Conservation (phyloP, 2,797 vertebrate species). For the Crenuchus spilurus region DNA sequence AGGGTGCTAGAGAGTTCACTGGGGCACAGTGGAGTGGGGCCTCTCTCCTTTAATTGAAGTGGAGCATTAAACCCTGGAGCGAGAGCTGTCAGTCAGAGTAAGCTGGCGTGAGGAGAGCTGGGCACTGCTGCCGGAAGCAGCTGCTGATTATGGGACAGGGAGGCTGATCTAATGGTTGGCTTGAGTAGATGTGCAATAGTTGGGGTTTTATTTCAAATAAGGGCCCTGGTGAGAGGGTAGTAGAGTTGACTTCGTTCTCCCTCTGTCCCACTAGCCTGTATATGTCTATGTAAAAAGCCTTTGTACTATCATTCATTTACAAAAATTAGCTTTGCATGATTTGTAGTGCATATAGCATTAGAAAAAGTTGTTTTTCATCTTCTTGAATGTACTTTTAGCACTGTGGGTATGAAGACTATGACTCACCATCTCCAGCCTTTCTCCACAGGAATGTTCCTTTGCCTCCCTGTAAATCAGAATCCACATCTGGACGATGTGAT, state of each 20-base stretch:
- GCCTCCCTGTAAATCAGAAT: slow-evolving; percentile 58
- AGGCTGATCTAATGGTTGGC: slow-evolving; percentile 67
- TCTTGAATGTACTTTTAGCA: slow-evolving; percentile 42
- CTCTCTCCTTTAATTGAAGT: slow-evolving; percentile 42
- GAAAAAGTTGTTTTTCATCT: slow-evolving; percentile 49
- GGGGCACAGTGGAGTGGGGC: slow-evolving; percentile 14
- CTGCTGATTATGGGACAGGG: slow-evolving; percentile 62
- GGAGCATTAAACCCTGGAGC: slow-evolving; percentile 27
- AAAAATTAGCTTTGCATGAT: slow-evolving; percentile 31
- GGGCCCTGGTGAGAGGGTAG: slow-evolving; percentile 21
- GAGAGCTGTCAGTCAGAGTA: slow-evolving; percentile 52
- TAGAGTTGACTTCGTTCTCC: slow-evolving; percentile 50
- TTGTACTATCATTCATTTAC: slow-evolving; percentile 39
- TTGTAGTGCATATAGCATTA: slow-evolving; percentile 36
- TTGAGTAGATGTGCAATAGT: slow-evolving; percentile 31
- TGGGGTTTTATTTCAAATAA: slow-evolving; percentile 7
- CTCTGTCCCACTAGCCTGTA: background rate
- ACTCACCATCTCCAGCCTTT: slow-evolving; percentile 62
- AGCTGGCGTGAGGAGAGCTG: slow-evolving; percentile 53
- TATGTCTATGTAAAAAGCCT: slow-evolving; percentile 16
- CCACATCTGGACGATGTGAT: slow-evolving; percentile 58
- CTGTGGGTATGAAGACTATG: slow-evolving; percentile 54
- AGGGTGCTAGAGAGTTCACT: slow-evolving; percentile 29
- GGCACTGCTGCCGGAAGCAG: slow-evolving; percentile 52
- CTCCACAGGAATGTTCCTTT: slow-evolving; percentile 61